phyloP scores from a whole-genome alignment of 2,113 vertebrate species.

The Sander vitreus region DNA sequence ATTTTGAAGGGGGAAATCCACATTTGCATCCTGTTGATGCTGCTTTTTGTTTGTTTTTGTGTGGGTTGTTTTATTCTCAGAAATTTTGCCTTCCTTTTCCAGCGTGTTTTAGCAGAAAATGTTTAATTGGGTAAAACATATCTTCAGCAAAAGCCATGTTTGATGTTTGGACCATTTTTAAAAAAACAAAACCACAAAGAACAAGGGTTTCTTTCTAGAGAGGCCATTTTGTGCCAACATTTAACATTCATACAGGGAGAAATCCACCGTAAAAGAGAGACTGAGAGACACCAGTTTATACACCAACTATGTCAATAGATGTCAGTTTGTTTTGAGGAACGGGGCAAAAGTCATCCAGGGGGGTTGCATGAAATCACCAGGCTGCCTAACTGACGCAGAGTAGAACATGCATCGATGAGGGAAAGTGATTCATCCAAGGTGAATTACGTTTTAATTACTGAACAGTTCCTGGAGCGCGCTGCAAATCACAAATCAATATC shows the following conservation, averaged over 20 bases:
- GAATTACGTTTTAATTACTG: neutral
- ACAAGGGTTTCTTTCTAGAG: neutral
- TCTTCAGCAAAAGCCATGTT: too few relatives aligned
- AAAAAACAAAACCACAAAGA: too few relatives aligned
- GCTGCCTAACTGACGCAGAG: neutral
- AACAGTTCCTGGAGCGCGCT: neutral
- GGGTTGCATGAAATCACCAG: neutral
- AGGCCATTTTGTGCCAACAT: neutral
- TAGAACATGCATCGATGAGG: neutral
- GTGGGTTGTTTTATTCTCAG: neutral
- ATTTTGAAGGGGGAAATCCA: conserved; percentile 3
- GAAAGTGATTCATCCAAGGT: neutral
- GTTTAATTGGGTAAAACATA: neutral
- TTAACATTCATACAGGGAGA: neutral
- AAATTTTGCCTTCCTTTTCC: neutral
- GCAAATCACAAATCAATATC: neutral
- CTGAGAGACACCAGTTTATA: neutral
- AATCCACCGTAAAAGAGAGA: neutral
- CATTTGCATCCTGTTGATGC: too few relatives aligned
- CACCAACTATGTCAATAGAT: neutral
- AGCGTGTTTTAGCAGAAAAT: neutral
- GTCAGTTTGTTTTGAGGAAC: neutral
- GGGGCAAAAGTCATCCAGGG: neutral
- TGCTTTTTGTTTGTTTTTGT: neutral
- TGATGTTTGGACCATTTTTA: too few relatives aligned